A percentile compares a stretch with the other conserved stretches of the same genome.
phyloP scores from a whole-genome alignment of 2,888 invertebrate species.

The Bembecia ichneumoniformis region DNA sequence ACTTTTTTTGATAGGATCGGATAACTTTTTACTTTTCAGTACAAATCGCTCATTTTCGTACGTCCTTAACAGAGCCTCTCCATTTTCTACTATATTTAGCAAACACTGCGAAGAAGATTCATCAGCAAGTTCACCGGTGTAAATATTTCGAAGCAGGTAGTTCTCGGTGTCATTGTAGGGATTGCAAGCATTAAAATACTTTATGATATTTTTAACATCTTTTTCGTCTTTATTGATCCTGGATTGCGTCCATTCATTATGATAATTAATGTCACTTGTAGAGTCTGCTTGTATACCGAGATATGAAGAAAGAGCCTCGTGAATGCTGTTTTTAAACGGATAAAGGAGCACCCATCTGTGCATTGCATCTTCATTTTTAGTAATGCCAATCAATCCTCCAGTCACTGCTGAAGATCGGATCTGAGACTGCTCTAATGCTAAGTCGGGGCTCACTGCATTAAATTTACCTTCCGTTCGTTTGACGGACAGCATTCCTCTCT shows the following conservation, averaged over 20 bases:
- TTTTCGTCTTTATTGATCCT: slow-evolving; percentile 15
- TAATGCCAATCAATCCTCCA: slow-evolving; percentile 5
- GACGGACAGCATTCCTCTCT: slow-evolving; percentile 9
- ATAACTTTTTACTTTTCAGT: no score
- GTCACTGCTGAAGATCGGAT: slow-evolving; percentile 17
- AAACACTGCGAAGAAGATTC: no score
- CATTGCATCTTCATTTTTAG: slow-evolving; percentile 20
- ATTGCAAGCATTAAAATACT: slow-evolving; percentile 1
- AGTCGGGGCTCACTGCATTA: slow-evolving; percentile 16
- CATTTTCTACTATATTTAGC: no score
- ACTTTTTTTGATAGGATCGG: no score
- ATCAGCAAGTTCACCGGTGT: no score
- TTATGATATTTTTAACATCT: slow-evolving; percentile 10
- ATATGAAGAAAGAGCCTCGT: no score
- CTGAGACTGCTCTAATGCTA: slow-evolving; percentile 22
- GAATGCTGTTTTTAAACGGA: no score
- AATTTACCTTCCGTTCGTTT: slow-evolving; percentile 12
- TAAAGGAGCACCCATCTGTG: slow-evolving; percentile 11
- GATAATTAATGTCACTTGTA: no score
- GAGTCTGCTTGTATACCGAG: no score
- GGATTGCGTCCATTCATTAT: slow-evolving; percentile 10
- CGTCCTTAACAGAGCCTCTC: no score
- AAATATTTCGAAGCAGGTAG: slow-evolving; percentile 1
- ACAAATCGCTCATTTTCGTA: no score
- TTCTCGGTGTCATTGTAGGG: background rate